Percentiles rank a stretch among this genome's conserved stretches.
Evolutionary conservation across 2,888 invertebrate genomes (phyloP).

Genomic region (Heliconius ethilla): DNA sequence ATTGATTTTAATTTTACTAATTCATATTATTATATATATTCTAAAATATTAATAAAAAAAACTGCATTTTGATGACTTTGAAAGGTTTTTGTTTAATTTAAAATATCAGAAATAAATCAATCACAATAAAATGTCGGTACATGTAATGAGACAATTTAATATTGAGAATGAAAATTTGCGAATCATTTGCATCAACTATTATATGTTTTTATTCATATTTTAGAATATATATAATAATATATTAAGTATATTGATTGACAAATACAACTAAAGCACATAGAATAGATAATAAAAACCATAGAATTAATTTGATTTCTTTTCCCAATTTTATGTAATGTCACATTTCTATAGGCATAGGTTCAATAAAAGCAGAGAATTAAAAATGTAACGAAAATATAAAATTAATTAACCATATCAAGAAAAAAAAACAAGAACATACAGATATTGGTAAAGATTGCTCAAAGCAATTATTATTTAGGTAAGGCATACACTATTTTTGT

Average conservation of each 20-base stretch:
- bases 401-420: neutral
- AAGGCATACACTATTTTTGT: conserved; percentile 28
- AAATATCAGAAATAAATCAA: no score
- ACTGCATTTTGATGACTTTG: no score
- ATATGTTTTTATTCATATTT: neutral
- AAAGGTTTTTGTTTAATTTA: no score
- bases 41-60: no score
- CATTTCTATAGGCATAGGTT: neutral
- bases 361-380: neutral
- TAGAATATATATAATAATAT: no score
- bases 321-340: neutral
- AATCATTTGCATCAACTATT: neutral
- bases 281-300: neutral
- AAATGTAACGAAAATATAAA: neutral
- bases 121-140: neutral
- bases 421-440: neutral
- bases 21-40: neutral
- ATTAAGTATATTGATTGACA: no score
- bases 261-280: no score
- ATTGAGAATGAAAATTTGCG: neutral
- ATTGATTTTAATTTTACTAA: neutral
- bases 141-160: neutral
- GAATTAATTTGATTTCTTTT: neutral
- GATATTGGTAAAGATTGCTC: neutral
- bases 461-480: conserved; percentile 12